These are phyloP conservation scores for Coelinius sp. DNA, from an alignment of 2,888 invertebrate genomes.

Conservation along the genomic window DNA sequence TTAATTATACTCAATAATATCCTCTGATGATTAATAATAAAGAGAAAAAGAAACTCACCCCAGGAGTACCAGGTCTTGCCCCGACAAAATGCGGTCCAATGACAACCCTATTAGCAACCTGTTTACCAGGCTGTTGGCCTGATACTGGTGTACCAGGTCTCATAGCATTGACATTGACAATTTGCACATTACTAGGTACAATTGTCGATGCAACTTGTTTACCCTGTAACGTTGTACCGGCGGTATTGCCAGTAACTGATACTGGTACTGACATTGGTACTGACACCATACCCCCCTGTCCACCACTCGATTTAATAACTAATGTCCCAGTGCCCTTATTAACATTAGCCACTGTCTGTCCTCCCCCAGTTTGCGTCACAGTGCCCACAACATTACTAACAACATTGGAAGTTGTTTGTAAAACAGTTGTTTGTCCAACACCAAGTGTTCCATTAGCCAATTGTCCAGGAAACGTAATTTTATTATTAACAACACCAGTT, in stretches of 20 bases:
- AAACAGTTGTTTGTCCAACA: slow-evolving; percentile 73
- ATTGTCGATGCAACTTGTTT: slow-evolving; percentile 73
- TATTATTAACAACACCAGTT: slow-evolving; percentile 70
- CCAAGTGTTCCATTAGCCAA: slow-evolving; percentile 82
- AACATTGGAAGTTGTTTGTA: slow-evolving; percentile 73
- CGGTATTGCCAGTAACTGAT: slow-evolving; percentile 55
- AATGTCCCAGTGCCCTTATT: slow-evolving; percentile 67
- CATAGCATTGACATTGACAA: slow-evolving; percentile 81
- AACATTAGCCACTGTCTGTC: slow-evolving; percentile 51
- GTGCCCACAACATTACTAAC: slow-evolving; percentile 53
- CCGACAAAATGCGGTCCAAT: slow-evolving; percentile 89
- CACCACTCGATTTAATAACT: slow-evolving; percentile 69
- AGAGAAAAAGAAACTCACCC: slow-evolving; percentile 73
- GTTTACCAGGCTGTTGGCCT: slow-evolving; percentile 77
- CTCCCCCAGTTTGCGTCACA: slow-evolving; percentile 56
- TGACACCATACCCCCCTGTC: slow-evolving; percentile 68
- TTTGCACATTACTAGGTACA: slow-evolving; percentile 84
- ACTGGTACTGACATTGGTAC: slow-evolving; percentile 69
- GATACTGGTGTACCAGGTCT: slow-evolving; percentile 81
- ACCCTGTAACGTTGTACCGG: slow-evolving; percentile 61
- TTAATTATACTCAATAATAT: too few species aligned
- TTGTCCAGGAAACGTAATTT: slow-evolving; percentile 52
- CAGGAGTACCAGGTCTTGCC: slow-evolving; percentile 85
- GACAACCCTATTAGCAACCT: slow-evolving; percentile 85
- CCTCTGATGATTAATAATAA: slow-evolving; percentile 37